These are phyloP conservation scores for Aporophyla nigra DNA, from an alignment of 2,888 invertebrate genomes.

Conservation along the genomic window DNA sequence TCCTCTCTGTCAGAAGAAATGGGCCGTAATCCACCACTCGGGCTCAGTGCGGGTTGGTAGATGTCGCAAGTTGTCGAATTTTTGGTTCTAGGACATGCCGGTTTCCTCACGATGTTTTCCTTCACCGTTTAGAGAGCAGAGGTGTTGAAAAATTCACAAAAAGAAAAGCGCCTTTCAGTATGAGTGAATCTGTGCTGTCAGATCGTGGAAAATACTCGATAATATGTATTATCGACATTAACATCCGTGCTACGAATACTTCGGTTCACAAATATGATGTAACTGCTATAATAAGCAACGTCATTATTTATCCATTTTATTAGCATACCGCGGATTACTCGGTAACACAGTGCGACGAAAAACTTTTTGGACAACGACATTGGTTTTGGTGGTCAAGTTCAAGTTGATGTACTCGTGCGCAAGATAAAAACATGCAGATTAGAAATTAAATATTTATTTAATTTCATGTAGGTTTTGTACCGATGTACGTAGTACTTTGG, in stretches of 20 bases:
- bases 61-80: no score
- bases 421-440: constrained; percentile 59
- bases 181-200: constrained; percentile 5
- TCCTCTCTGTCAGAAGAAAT: no score
- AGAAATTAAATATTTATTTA: constrained; percentile 64
- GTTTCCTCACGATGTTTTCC: no score
- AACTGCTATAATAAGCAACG: constrained; percentile 78
- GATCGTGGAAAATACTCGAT: constrained; percentile 45
- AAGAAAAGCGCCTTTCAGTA: neutral
- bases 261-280: constrained; percentile 81
- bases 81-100: no score
- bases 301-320: constrained; percentile 84
- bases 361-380: constrained; percentile 75
- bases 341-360: constrained; percentile 72
- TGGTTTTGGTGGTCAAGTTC: constrained; percentile 87
- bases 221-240: constrained; percentile 28
- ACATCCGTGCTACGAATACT: constrained; percentile 51
- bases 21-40: no score
- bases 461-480: constrained; percentile 44
- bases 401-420: constrained; percentile 70
- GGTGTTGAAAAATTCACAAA: no score
- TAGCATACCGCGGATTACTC: constrained; percentile 76
- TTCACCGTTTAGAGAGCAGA: no score
- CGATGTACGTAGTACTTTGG: constrained; percentile 5
- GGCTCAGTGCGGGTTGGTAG: no score